phyloP scores from a whole-genome alignment of 2,113 vertebrate genomes.

The Pterocles orientalis region DNA sequence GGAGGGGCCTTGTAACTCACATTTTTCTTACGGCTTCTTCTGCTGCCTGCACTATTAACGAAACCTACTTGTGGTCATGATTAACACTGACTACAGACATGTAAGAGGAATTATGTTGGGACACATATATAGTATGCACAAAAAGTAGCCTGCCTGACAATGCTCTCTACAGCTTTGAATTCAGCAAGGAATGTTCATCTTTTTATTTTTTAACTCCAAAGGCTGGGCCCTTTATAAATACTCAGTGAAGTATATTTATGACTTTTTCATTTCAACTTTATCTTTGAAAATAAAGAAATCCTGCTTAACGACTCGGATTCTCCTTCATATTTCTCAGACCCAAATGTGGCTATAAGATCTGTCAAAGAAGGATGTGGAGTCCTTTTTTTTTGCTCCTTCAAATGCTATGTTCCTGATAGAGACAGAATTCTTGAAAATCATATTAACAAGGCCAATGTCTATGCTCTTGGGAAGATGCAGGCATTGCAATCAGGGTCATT shows the following conservation, averaged over 20 bases:
- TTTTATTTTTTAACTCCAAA: background rate
- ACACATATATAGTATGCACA: background rate
- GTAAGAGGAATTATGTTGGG: background rate
- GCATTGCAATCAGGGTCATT: background rate
- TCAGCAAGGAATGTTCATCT: background rate
- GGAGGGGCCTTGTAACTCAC: background rate
- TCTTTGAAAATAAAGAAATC: background rate
- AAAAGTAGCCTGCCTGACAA: background rate
- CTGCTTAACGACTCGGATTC: background rate
- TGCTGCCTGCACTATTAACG: background rate
- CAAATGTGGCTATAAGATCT: background rate
- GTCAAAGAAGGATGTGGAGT: background rate
- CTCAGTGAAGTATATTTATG: background rate
- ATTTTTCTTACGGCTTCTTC: background rate
- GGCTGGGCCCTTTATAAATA: background rate
- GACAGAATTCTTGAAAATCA: background rate
- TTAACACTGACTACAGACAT: background rate
- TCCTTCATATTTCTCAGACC: background rate
- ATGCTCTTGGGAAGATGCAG: background rate
- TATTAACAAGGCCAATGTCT: conserved; percentile 1
- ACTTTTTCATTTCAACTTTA: background rate
- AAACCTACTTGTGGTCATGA: background rate
- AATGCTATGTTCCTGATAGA: background rate
- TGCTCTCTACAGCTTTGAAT: background rate
- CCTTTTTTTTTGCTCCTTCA: background rate